Percentiles rank a stretch among this genome's conserved stretches.
These are phyloP conservation scores for Gambusia affinis DNA, from an alignment of 2,113 vertebrate genomes.

Conservation along the genomic window DNA sequence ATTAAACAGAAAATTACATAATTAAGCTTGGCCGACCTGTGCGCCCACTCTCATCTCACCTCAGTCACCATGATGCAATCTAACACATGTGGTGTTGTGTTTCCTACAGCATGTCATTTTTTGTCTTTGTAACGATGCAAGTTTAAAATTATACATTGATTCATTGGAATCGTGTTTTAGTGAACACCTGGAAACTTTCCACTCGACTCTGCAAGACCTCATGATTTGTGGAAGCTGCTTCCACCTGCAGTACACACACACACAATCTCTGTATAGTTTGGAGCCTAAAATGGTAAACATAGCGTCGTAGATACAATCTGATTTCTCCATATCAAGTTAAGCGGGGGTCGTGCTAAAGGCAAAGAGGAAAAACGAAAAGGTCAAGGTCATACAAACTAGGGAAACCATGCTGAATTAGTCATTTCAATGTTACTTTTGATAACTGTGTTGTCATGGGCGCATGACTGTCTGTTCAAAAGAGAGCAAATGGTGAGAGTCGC, in stretches of 20 bases:
- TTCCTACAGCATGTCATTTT: constrained; percentile 69
- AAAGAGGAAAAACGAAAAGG: constrained; percentile 27
- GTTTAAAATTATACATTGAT: constrained; percentile 36
- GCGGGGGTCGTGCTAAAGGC: constrained; percentile 47
- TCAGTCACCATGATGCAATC: constrained; percentile 29
- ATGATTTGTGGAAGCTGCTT: constrained; percentile 48
- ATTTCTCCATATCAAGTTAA: constrained; percentile 52
- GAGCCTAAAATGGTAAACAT: constrained; percentile 30
- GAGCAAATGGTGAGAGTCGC: constrained; percentile 50
- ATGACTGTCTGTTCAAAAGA: constrained; percentile 58
- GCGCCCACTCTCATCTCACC: constrained; percentile 46
- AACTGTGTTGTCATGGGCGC: constrained; percentile 57
- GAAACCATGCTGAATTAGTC: constrained; percentile 30
- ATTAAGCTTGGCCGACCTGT: constrained; percentile 54
- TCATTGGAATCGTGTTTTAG: constrained; percentile 22
- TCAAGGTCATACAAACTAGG: constrained; percentile 53
- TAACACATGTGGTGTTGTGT: constrained; percentile 48
- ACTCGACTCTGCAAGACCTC: constrained; percentile 54
- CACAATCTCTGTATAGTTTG: constrained; percentile 43
- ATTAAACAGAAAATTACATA: constrained; percentile 52
- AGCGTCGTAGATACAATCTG: constrained; percentile 22
- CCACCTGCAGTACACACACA: constrained; percentile 48
- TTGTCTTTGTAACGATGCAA: constrained; percentile 51
- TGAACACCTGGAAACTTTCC: constrained; percentile 20
- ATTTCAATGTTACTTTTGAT: constrained; percentile 67